A percentile compares a stretch with the other conserved stretches of the same genome.
These are phyloP conservation scores for Gulo gulo DNA, from an alignment of 2,113 vertebrate species.

Conservation along the genomic window DNA sequence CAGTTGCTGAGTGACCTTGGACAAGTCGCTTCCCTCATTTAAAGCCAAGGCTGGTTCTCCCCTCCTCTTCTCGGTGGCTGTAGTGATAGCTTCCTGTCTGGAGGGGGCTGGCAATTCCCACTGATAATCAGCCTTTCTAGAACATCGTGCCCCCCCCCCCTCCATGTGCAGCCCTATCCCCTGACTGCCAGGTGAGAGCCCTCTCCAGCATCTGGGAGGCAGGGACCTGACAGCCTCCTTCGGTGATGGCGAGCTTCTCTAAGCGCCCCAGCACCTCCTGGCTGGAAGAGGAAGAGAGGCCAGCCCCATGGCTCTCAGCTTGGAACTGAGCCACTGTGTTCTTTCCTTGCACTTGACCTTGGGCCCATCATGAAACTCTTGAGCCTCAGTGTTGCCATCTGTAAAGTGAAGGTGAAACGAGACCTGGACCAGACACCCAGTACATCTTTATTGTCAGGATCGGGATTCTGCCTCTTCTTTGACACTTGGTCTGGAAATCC, in stretches of 20 bases:
- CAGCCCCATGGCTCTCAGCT: not conserved
- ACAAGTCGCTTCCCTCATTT: not conserved
- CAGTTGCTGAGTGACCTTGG: not conserved
- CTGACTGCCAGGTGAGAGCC: not conserved
- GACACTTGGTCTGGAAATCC: not conserved
- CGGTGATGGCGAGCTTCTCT: rapidly evolving
- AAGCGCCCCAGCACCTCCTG: not conserved
- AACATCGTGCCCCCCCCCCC: not conserved
- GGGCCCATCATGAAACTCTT: not conserved
- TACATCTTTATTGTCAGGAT: rapidly evolving
- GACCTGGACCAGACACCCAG: not conserved
- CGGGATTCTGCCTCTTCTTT: not conserved
- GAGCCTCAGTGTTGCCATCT: not conserved
- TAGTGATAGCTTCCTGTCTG: rapidly evolving
- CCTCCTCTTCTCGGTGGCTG: not conserved
- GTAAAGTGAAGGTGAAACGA: not conserved
- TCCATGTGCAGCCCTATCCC: not conserved
- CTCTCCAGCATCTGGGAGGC: not conserved
- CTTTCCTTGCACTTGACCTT: not conserved
- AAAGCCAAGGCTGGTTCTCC: not conserved
- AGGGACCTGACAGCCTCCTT: not conserved
- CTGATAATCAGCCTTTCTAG: not conserved
- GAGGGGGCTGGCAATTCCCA: not conserved
- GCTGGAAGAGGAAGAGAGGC: not conserved
- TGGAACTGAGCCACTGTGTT: not conserved